Evolutionary conservation across 2,797 vertebrate genomes (phyloP), one percentile per base, ranked within the genome.

Genomic region (Halcyon leucocephala): DNA sequence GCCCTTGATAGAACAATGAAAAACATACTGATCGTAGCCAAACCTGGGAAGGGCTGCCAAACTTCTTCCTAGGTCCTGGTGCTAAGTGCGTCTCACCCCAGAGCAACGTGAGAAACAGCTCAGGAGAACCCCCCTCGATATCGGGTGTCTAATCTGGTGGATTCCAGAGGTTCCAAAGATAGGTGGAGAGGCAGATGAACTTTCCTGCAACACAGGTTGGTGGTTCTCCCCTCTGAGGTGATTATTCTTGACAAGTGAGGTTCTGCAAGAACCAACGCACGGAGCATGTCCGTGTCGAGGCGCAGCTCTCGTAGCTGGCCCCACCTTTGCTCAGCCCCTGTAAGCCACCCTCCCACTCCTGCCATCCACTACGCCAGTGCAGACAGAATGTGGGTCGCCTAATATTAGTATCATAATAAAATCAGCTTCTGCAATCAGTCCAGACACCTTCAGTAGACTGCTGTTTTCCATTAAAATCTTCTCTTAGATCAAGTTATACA

Each of bases 401-500:
- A 31, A 42, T 33, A 49, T 62, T 44, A 57, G 87, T 28, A 74
- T 77, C 61, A 57, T 55, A 58, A 80, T 54, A 87, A 93, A 93
- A 93, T 76, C 86, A 80, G 73, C 88, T 89, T 91, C 71, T 70
- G 84, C 78, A 93, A 41, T 77, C 83, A 86, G 86, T 73, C 65
- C 55, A 24, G 9, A 93, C 84, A 86, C 41, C 41, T 58, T 84
- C 17, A 10, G 78, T 74, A 92, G 31, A 65, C 55, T 88, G 83
- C 91, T 95, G 80, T 80, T 96, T 96, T 87, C 90, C 92, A 90
- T 90, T 87, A 87, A 82, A 95, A 77, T 44, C 85, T 92, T 86
- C 85, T 89, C 95, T 97, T 64, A 73, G 82, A 95, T 93, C 91
- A 96, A 92, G 86, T 37, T 41, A 48, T 28, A 49, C 66, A 69